Conservation (phyloP, 2,888 invertebrate species). For the Ferrisia virgata region DNA sequence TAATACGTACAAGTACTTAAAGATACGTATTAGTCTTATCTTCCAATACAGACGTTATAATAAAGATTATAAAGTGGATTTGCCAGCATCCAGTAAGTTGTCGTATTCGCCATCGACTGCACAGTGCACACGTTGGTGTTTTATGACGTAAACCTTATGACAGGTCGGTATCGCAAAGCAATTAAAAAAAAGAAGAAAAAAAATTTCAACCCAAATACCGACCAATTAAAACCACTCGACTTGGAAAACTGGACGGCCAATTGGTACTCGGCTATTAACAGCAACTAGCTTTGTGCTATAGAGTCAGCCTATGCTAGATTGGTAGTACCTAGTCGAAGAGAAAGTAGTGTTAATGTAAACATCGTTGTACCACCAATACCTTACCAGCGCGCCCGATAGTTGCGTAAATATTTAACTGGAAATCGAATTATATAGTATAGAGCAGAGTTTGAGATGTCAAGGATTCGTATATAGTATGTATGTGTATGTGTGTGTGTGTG, state of each 20-base stretch:
- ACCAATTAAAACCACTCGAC: constrained; percentile 23
- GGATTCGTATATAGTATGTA: neutral
- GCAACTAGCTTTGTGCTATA: neutral
- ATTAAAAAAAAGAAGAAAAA: neutral
- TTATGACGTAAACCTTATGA: neutral
- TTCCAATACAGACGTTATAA: too few relatives aligned
- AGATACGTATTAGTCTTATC: too few relatives aligned
- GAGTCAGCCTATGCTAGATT: too few relatives aligned
- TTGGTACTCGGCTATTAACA: neutral
- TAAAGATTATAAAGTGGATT: too few relatives aligned
- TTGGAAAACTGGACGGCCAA: neutral
- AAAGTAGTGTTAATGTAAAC: constrained; percentile 17
- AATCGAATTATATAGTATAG: constrained; percentile 2
- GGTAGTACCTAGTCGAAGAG: constrained; percentile 17
- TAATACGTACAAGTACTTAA: neutral
- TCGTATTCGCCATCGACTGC: too few relatives aligned
- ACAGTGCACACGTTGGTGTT: neutral
- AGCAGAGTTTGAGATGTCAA: constrained; percentile 8
- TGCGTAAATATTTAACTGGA: constrained; percentile 17
- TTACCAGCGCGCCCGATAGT: neutral
- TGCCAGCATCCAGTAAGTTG: neutral
- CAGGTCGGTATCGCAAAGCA: neutral
- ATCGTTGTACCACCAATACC: neutral
- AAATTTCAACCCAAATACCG: constrained; percentile 26
- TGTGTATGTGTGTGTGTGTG: neutral